Conservation (phyloP, 2,797 vertebrate species). For the Etheostoma nigrum region DNA sequence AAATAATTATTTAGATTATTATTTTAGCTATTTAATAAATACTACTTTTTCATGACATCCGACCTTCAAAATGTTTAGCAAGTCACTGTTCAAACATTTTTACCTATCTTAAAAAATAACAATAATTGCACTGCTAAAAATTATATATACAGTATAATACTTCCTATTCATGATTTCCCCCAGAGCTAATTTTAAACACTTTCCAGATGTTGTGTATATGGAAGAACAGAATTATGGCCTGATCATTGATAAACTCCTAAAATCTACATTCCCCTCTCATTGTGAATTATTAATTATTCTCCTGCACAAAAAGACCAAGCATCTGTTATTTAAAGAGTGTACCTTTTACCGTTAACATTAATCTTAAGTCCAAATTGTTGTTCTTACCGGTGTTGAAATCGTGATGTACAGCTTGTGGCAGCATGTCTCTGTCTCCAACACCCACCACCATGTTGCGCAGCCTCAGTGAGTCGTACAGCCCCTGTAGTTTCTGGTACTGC, state of each 20-base stretch:
- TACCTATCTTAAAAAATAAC: background rate
- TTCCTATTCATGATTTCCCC: background rate
- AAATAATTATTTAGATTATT: too few relatives aligned
- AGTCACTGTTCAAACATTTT: background rate
- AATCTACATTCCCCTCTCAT: background rate
- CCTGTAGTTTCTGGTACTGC: slow-evolving; percentile 93
- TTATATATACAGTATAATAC: background rate
- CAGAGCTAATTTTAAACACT: background rate
- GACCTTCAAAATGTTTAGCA: background rate
- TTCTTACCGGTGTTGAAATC: slow-evolving; percentile 63
- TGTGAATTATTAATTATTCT: background rate
- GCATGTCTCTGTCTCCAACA: slow-evolving; percentile 65
- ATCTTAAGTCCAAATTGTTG: background rate
- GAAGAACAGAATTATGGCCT: background rate
- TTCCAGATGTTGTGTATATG: background rate
- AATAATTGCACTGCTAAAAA: too few relatives aligned
- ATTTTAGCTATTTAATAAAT: too few relatives aligned
- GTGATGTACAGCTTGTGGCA: slow-evolving; percentile 27
- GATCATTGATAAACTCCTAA: background rate
- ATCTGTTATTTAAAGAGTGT: background rate
- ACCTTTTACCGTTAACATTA: background rate
- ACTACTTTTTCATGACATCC: too few relatives aligned
- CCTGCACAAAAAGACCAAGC: background rate
- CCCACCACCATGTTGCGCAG: slow-evolving; percentile 87
- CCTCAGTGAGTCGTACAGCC: slow-evolving; percentile 90